phyloP scores from a whole-genome alignment of 2,797 vertebrate genomes.

The Mus minutoides region DNA sequence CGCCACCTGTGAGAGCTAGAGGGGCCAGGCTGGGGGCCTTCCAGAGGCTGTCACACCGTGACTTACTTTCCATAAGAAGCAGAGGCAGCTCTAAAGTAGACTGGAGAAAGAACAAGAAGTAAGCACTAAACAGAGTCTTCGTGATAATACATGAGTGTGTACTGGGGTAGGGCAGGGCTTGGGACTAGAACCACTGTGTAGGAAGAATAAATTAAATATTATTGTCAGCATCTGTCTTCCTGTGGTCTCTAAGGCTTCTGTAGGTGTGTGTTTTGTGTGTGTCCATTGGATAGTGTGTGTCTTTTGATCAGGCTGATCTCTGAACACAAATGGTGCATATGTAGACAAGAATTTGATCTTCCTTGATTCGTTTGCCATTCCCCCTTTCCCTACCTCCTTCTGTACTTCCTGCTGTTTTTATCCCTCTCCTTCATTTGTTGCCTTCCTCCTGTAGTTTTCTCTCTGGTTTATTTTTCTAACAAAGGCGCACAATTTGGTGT shows the following conservation, averaged over 20 bases:
- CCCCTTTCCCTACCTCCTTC: not conserved
- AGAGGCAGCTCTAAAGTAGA: not conserved
- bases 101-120: not conserved
- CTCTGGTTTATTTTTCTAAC: not conserved
- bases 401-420: not conserved
- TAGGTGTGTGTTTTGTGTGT: too few relatives aligned
- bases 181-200: not conserved
- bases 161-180: not conserved
- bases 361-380: not conserved
- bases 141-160: not conserved
- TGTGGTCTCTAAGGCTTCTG: not conserved
- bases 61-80: not conserved
- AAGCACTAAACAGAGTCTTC: not conserved
- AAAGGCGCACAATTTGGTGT: not conserved
- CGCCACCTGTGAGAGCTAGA: not conserved
- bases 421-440: not conserved
- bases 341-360: not conserved
- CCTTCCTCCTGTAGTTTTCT: not conserved
- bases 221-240: not conserved
- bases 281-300: not conserved
- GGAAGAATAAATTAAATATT: not conserved
- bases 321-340: not conserved
- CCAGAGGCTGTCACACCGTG: not conserved
- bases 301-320: not conserved
- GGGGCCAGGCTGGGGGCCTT: not conserved